Conservation (phyloP, 2,113 vertebrate species). For the Phalacrocorax carbo region DNA sequence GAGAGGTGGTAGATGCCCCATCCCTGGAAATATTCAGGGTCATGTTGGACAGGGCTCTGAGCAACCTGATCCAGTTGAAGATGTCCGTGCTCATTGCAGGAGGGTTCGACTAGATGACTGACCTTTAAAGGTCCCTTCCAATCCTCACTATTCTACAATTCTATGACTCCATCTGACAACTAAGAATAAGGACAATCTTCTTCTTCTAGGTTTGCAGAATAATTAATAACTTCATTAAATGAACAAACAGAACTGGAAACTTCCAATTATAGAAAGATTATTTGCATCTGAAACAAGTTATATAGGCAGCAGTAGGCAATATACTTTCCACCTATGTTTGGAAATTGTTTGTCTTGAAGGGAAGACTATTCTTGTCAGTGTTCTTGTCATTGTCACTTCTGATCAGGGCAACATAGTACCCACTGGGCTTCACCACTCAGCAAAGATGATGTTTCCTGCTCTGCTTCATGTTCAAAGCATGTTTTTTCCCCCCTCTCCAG, state of each 20-base stretch:
- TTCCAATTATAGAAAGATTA: background rate
- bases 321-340: background rate
- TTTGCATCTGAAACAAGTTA: background rate
- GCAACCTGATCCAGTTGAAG: background rate
- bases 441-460: background rate
- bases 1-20: rapidly evolving
- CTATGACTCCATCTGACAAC: background rate
- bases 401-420: background rate
- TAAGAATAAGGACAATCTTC: background rate
- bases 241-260: background rate
- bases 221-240: background rate
- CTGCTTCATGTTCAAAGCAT: background rate
- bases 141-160: background rate
- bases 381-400: background rate
- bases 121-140: background rate
- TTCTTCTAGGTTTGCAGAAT: background rate
- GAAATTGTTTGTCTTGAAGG: background rate
- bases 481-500: background rate
- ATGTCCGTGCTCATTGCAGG: background rate
- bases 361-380: background rate
- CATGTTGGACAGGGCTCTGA: background rate
- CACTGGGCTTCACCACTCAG: background rate
- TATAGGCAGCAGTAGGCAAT: background rate
- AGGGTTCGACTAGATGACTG: background rate
- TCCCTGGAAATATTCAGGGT: background rate